Evolutionary conservation across 1,140 invertebrate genomes (phyloP).

Genomic region (Diabrotica virgifera): DNA sequence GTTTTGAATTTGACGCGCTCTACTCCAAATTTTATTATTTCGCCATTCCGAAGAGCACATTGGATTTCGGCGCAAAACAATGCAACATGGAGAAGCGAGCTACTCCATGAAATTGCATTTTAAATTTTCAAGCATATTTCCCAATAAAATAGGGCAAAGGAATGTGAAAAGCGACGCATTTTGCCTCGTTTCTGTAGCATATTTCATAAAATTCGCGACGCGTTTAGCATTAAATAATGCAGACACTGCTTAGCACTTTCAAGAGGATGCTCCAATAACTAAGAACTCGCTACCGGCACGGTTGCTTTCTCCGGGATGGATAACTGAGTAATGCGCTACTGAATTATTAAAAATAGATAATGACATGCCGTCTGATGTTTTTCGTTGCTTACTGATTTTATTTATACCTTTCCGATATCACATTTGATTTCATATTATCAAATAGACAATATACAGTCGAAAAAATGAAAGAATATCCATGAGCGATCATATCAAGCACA

Average conservation of each 20-base stretch:
- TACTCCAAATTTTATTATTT: not conserved
- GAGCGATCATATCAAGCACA: too few relatives aligned
- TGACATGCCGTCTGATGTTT: too few relatives aligned
- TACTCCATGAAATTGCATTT: not conserved
- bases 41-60: not conserved
- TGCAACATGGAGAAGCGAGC: not conserved
- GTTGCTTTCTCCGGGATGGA: not conserved
- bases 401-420: too few relatives aligned
- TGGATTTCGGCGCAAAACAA: not conserved
- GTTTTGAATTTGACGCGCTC: too few relatives aligned
- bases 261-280: conserved; percentile 2
- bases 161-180: not conserved
- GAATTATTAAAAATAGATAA: not conserved
- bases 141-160: not conserved
- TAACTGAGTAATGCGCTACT: not conserved
- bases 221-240: conserved; percentile 2
- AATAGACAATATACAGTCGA: too few relatives aligned
- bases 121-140: conserved; percentile 3
- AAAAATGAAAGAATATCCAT: too few relatives aligned
- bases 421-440: too few relatives aligned
- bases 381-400: too few relatives aligned
- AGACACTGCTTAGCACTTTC: not conserved
- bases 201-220: conserved; percentile 2
- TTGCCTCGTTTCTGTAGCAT: not conserved
- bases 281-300: not conserved